Base-by-base conservation (phyloP, 2,113 vertebrate species). In the Sylvia atricapilla region DNA sequence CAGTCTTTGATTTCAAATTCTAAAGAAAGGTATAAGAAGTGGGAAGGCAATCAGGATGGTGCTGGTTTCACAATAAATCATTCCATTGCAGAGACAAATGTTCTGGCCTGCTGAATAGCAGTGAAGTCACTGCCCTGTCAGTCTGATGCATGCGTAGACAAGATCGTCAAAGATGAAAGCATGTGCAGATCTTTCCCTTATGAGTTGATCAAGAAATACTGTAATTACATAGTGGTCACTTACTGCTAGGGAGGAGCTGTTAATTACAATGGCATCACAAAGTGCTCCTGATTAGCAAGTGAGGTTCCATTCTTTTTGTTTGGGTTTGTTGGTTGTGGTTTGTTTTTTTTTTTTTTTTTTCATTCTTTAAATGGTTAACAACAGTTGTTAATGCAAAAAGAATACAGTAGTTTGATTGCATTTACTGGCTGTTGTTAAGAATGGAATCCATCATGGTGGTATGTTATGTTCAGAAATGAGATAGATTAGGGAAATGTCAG, bases 211-310 rank as follows among this genome's bases (percentile, higher is more conserved):
- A 73, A 92, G 80, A 92, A 93, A 62, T 90, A 72, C 80, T 84
- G 2, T 97, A 95, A 96, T 96, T 95, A 95, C 24, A n/a, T 17
- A 74, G 43, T 81, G 76, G 76, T 80, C 86, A 84, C 79, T 94
- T 92, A 84, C 79, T 95, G 3, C 59, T 70, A 2, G 53, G 94
- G 93, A 95, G 89, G 93, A 94, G 94, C 23, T 81, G 64, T 67
- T 97, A 90, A 94, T 93, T 87, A 74, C 56, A 63, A 35, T 67
- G 56, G 52, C 72, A 90, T 95, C 73, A 43, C 77, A 66, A 86
- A 89, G 56, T 84, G 47, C 52, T 93, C 25, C 31, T 55, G 76
- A 92, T 94, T 84, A 84, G 73, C 75, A 81, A 90, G 47, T 77
- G 47, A 33, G 64, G 88, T 94, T 79, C 75, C 87, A 92, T 91